A percentile compares a stretch with the other conserved stretches of the same genome.
These are phyloP conservation scores for Elegia similella DNA, from an alignment of 2,888 invertebrate species.

Conservation along the genomic window DNA sequence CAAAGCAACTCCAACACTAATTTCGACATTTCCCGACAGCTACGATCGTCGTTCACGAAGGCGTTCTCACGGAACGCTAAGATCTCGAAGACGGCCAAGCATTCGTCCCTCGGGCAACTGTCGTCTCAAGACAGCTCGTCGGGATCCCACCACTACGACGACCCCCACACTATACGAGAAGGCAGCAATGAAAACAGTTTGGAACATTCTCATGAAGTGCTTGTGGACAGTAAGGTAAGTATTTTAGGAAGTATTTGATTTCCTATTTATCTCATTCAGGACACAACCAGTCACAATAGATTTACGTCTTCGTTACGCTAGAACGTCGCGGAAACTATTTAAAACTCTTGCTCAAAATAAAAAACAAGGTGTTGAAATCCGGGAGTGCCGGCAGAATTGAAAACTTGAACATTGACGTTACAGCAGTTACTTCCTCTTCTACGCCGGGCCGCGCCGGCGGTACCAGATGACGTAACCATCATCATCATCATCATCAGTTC, in stretches of 20 bases:
- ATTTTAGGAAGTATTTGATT: background rate
- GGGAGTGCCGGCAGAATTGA: too few species aligned
- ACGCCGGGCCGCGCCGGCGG: too few species aligned
- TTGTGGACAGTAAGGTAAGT: constrained; percentile 46
- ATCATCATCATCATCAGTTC: too few species aligned
- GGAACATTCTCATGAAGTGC: constrained; percentile 75
- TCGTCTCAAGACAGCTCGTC: constrained; percentile 78
- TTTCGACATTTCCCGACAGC: constrained; percentile 63
- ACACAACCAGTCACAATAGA: too few species aligned
- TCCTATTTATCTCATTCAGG: too few species aligned
- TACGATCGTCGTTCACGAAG: constrained; percentile 98
- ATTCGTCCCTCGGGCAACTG: constrained; percentile 76
- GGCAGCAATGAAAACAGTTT: constrained; percentile 79
- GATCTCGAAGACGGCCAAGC: constrained; percentile 86
- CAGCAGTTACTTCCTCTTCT: too few species aligned
- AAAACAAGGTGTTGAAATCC: too few species aligned
- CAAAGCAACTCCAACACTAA: constrained; percentile 1
- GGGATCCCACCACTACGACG: constrained; percentile 75
- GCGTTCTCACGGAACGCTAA: constrained; percentile 95
- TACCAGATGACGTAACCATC: too few species aligned
- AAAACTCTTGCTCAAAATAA: too few species aligned
- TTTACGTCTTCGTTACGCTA: too few species aligned
- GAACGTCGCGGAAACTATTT: too few species aligned
- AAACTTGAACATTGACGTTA: too few species aligned
- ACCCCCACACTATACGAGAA: constrained; percentile 76